A percentile compares a stretch with the other conserved stretches of the same genome.
Evolutionary conservation across 2,113 vertebrate species (phyloP).

Genomic region (Accipiter virgatus): DNA sequence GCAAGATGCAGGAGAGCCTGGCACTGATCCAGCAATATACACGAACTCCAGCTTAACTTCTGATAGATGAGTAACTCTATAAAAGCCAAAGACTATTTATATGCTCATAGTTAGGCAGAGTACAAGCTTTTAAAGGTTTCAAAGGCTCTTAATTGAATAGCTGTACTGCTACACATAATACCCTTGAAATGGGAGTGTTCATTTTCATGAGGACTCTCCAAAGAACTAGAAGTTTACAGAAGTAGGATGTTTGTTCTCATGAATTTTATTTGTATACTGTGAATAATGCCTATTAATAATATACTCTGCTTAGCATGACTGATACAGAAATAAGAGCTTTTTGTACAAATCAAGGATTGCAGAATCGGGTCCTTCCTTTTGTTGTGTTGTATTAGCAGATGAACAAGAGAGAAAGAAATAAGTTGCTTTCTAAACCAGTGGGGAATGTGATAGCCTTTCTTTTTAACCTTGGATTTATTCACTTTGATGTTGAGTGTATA

Average conservation of each 20-base stretch:
- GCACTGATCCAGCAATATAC: neutral
- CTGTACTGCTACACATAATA: neutral
- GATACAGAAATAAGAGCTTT: neutral
- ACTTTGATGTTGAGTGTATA: conserved; percentile 18
- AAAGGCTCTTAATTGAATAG: conserved; percentile 28
- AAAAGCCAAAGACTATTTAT: conserved; percentile 14
- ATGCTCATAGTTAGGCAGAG: neutral
- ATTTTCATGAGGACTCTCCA: neutral
- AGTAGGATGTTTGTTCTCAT: neutral
- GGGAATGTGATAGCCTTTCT: neutral
- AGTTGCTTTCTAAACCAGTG: neutral
- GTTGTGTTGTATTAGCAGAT: neutral
- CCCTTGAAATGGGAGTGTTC: neutral
- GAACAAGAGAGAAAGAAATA: neutral
- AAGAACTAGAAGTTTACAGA: neutral
- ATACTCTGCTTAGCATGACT: neutral
- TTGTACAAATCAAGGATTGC: neutral
- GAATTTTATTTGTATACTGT: neutral
- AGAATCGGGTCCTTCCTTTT: neutral
- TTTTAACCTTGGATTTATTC: conserved; percentile 58
- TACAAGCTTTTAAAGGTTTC: conserved; percentile 6
- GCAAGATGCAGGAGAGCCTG: neutral
- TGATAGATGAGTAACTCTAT: neutral
- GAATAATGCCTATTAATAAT: neutral
- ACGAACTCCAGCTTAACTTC: neutral